Conservation (phyloP, 2,113 vertebrate genomes). For the Psittacus erithacus region DNA sequence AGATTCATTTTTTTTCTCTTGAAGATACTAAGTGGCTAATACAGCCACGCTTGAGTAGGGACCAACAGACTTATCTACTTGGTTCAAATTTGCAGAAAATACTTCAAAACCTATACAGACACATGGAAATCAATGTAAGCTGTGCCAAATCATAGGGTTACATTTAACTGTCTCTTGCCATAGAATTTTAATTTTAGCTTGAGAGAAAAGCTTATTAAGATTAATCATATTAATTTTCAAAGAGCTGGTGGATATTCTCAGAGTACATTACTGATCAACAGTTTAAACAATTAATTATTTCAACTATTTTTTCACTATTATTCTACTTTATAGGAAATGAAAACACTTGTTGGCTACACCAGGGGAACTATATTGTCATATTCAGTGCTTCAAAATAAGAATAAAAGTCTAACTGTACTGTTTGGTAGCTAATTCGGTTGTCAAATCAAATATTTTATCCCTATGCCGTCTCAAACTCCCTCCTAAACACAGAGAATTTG, state of each 20-base stretch:
- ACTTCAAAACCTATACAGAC: background rate
- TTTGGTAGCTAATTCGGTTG: background rate
- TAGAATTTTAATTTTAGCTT: background rate
- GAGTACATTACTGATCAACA: background rate
- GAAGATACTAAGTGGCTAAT: background rate
- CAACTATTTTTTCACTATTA: background rate
- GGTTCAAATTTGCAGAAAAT: background rate
- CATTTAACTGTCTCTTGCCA: background rate
- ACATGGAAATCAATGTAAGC: background rate
- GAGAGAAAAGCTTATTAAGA: background rate
- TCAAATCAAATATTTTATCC: background rate
- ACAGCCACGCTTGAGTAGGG: background rate
- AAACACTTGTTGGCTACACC: background rate
- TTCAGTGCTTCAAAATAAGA: background rate
- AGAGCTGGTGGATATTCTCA: background rate
- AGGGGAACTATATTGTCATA: background rate
- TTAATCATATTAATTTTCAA: background rate
- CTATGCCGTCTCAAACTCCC: background rate
- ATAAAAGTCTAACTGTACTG: background rate
- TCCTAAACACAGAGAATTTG: background rate
- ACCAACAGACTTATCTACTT: background rate
- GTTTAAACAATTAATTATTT: background rate
- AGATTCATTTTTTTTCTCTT: background rate
- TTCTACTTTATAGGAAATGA: background rate
- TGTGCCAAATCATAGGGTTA: background rate